These are phyloP conservation scores for Sebastes matsubarae DNA, from an alignment of 2,797 vertebrate genomes.

Conservation along the genomic window DNA sequence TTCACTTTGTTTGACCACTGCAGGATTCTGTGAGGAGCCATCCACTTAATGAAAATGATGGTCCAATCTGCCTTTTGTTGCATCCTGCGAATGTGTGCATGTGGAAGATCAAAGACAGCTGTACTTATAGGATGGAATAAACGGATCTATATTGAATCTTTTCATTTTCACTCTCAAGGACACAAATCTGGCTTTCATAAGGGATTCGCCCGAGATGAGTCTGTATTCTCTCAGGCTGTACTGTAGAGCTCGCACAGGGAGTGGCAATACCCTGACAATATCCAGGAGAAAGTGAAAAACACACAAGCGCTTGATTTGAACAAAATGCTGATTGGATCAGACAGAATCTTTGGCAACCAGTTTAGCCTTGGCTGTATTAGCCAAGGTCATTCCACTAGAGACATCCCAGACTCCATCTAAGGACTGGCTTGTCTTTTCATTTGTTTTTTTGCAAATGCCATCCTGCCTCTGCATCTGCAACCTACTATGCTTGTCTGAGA, in stretches of 20 bases:
- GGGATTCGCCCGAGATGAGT: conserved; percentile 17
- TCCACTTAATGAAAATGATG: conserved; percentile 26
- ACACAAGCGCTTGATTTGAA: conserved; percentile 42
- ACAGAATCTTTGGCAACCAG: conserved; percentile 64
- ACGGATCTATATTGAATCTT: conserved; percentile 61
- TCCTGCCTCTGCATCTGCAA: conserved; percentile 12
- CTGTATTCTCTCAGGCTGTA: conserved; percentile 20
- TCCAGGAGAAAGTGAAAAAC: conserved; percentile 20
- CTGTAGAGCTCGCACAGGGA: conserved; percentile 10
- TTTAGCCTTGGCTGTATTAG: conserved; percentile 54
- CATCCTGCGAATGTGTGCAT: conserved; percentile 2
- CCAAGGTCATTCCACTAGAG: conserved; percentile 66
- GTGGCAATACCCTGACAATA: conserved; percentile 11
- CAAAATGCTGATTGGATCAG: conserved; percentile 65
- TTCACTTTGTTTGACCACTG: conserved; percentile 10
- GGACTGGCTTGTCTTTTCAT: conserved; percentile 21
- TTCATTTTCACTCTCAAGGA: conserved; percentile 57
- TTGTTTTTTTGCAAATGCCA: conserved; percentile 46
- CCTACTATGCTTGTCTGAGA: conserved; percentile 12
- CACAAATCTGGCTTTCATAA: conserved; percentile 32
- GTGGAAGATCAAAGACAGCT: conserved; percentile 46
- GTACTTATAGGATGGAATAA: conserved; percentile 34
- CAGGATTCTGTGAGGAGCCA: not conserved
- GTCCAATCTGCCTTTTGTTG: conserved; percentile 28
- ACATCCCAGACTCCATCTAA: conserved; percentile 34